Percentiles rank a stretch among this genome's conserved stretches.
Conservation (phyloP, 2,888 invertebrate genomes). For the Mesoligia furuncula region DNA sequence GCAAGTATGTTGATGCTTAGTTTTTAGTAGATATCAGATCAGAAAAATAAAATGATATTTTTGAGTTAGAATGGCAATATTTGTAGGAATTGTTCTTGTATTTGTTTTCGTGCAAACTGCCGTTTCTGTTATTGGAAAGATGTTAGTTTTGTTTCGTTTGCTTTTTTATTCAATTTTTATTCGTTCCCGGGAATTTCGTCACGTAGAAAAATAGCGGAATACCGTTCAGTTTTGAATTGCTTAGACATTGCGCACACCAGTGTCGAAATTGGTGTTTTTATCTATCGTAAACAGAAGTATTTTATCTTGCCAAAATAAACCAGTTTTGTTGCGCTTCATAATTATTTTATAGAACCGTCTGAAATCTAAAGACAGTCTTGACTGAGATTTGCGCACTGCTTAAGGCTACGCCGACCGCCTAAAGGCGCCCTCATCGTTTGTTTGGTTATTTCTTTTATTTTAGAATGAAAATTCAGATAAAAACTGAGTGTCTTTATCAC, state of each 20-base stretch:
- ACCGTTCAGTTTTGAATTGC: slow-evolving; percentile 16
- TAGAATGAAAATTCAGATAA: too few relatives aligned
- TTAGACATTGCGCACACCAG: not conserved
- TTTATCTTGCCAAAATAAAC: slow-evolving; percentile 1
- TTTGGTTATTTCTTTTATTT: too few relatives aligned
- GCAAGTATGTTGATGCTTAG: slow-evolving; percentile 50
- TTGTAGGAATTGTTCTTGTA: slow-evolving; percentile 14
- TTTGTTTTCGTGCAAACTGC: slow-evolving; percentile 24
- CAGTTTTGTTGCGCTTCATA: not conserved
- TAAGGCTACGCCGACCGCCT: too few relatives aligned
- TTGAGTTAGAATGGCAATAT: slow-evolving; percentile 36
- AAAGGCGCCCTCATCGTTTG: too few relatives aligned
- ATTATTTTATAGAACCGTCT: not conserved
- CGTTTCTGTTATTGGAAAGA: slow-evolving; percentile 32
- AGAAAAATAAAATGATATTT: slow-evolving; percentile 51
- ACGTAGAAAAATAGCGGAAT: slow-evolving; percentile 22
- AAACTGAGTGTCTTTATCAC: too few relatives aligned
- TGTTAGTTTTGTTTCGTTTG: slow-evolving; percentile 1
- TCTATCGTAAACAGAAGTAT: not conserved
- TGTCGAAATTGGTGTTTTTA: not conserved
- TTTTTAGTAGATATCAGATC: slow-evolving; percentile 52
- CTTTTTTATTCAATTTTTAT: not conserved
- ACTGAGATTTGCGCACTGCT: not conserved
- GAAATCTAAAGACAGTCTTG: not conserved
- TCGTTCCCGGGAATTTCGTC: slow-evolving; percentile 4